Conservation (phyloP, 2,113 vertebrate species). For the Chloebia gouldiae region DNA sequence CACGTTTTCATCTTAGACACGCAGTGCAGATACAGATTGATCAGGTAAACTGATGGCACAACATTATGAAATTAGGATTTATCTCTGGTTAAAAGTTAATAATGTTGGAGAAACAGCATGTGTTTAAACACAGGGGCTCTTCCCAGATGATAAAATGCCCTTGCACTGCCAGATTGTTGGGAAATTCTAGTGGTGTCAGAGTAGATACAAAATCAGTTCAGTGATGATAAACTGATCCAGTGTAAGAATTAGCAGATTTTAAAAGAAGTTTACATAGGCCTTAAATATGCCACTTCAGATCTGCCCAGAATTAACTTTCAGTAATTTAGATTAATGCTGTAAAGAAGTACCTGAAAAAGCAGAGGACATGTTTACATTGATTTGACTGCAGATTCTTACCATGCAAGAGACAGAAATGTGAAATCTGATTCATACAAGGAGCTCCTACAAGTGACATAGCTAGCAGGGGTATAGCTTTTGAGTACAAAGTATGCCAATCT, state of each 20-base stretch:
- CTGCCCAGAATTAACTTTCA: neutral
- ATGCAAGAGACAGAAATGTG: neutral
- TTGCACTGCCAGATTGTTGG: neutral
- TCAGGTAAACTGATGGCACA: neutral
- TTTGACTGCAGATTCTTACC: neutral
- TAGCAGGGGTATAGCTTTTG: neutral
- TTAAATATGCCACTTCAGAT: neutral
- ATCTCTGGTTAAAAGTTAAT: neutral
- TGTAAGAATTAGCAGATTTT: neutral
- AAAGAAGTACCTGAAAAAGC: neutral
- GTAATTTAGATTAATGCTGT: neutral
- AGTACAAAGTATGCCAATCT: neutral
- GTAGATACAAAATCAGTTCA: neutral
- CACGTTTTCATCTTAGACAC: neutral
- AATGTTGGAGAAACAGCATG: neutral
- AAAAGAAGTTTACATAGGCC: neutral
- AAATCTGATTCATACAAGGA: neutral
- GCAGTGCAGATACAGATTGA: neutral
- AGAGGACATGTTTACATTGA: neutral
- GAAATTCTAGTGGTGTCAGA: neutral
- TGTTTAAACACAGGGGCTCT: neutral
- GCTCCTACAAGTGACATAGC: accelerated
- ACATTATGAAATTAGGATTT: neutral
- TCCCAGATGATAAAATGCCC: neutral
- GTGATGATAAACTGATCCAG: neutral